Evolutionary conservation across 2,888 invertebrate species (phyloP).

Genomic region (Apotomis turbidana): DNA sequence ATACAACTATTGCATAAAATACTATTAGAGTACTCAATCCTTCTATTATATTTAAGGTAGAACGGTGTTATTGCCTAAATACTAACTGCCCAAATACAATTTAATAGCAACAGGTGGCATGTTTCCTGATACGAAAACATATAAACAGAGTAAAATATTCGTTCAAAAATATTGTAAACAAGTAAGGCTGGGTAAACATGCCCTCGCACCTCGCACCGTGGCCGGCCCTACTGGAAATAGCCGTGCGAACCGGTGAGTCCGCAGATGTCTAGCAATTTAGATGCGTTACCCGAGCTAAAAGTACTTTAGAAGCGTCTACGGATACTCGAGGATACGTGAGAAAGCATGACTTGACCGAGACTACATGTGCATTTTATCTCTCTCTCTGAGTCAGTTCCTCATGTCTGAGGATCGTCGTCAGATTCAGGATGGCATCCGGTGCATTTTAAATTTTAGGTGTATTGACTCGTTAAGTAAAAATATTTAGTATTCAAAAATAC

Average conservation of each 20-base stretch:
- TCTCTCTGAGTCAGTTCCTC: no score
- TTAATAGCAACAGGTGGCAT: constrained; percentile 22
- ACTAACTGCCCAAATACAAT: neutral
- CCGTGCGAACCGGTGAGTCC: constrained; percentile 34
- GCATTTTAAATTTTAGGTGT: no score
- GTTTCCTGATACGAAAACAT: constrained; percentile 25
- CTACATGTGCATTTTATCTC: no score
- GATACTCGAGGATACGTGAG: neutral
- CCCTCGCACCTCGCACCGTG: constrained; percentile 30
- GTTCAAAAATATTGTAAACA: constrained; percentile 36
- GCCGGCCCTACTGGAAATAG: constrained; percentile 27
- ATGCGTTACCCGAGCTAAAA: neutral
- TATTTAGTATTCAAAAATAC: no score
- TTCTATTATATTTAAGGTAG: no score
- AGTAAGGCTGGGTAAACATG: constrained; percentile 12
- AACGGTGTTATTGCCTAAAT: no score
- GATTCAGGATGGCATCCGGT: no score
- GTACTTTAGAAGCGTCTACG: neutral
- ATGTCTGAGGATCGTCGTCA: no score
- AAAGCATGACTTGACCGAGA: no score
- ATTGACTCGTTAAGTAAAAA: no score
- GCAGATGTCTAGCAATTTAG: neutral
- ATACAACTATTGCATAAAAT: no score
- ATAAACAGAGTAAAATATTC: constrained; percentile 22
- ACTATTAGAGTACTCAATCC: no score